A percentile compares a stretch with the other conserved stretches of the same genome.
These are phyloP conservation scores for Eupithecia vulgata DNA, from an alignment of 2,888 invertebrate species.

Conservation along the genomic window DNA sequence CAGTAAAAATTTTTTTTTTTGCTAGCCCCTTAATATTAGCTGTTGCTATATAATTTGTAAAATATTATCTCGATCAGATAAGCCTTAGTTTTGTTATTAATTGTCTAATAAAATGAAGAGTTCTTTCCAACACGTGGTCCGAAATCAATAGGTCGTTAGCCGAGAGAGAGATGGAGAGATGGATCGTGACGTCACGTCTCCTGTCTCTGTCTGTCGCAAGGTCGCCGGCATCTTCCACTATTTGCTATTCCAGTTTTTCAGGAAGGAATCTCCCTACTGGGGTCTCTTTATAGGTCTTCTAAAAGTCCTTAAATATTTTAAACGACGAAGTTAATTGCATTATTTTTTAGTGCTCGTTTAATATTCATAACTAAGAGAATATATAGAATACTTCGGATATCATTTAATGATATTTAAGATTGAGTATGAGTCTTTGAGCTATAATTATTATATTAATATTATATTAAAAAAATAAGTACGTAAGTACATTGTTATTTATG, in stretches of 20 bases:
- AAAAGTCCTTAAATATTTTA: not conserved
- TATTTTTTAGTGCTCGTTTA: not conserved
- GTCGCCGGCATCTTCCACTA: constrained; percentile 49
- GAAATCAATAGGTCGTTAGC: constrained; percentile 51
- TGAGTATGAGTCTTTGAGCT: not conserved
- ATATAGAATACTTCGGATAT: not conserved
- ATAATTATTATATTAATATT: too few species aligned
- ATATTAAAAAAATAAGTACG: too few species aligned
- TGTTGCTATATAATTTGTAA: not conserved
- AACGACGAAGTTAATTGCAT: too few species aligned
- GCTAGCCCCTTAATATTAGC: too few species aligned
- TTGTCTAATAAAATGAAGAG: constrained; percentile 35
- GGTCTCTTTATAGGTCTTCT: not conserved
- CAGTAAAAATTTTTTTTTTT: too few species aligned
- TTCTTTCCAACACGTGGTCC: constrained; percentile 43
- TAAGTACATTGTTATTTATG: not conserved
- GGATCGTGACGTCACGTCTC: constrained; percentile 53
- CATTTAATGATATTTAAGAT: not conserved
- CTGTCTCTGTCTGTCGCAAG: constrained; percentile 49
- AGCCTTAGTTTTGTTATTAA: constrained; percentile 14
- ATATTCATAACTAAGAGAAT: not conserved
- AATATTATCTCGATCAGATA: not conserved
- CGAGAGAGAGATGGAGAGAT: constrained; percentile 45
- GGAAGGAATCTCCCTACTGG: constrained; percentile 5
- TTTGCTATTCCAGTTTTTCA: constrained; percentile 40